These are phyloP conservation scores for Microcebus tavaratra DNA, from an alignment of 2,113 vertebrate genomes.

Conservation along the genomic window DNA sequence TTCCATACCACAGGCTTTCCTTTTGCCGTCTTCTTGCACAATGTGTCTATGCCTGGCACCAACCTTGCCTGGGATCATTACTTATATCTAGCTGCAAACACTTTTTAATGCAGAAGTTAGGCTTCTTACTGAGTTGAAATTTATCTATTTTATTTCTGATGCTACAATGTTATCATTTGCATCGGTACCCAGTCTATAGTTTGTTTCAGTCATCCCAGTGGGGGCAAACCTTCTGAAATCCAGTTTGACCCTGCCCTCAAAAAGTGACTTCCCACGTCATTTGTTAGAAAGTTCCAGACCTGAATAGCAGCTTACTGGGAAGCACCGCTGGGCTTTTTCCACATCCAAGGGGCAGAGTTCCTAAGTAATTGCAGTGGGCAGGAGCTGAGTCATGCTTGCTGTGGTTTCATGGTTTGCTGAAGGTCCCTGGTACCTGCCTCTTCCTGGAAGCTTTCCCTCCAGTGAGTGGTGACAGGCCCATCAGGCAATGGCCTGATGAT, in stretches of 20 bases:
- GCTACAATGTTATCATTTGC: not conserved
- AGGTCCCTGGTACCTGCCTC: conserved; percentile 49
- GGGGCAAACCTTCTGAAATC: not conserved
- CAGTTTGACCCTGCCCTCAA: not conserved
- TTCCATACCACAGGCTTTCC: not conserved
- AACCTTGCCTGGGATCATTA: not conserved
- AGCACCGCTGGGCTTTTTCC: not conserved
- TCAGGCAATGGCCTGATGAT: conserved; percentile 88
- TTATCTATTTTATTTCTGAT: not conserved
- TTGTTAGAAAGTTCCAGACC: not conserved
- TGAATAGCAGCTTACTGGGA: not conserved
- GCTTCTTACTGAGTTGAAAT: not conserved
- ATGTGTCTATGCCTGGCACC: not conserved
- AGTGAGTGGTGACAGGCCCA: conserved; percentile 82
- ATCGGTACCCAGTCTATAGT: not conserved
- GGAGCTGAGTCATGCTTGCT: not conserved
- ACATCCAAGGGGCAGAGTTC: not conserved
- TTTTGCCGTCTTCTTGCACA: not conserved
- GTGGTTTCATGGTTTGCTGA: conserved; percentile 29
- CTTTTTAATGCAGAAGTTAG: not conserved
- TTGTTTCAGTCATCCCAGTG: not conserved
- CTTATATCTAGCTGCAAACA: not conserved
- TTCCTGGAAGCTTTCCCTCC: conserved; percentile 71
- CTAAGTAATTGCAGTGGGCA: not conserved
- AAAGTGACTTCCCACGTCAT: not conserved